These are phyloP conservation scores for Scalopus aquaticus DNA, from an alignment of 2,113 vertebrate genomes.

Conservation along the genomic window DNA sequence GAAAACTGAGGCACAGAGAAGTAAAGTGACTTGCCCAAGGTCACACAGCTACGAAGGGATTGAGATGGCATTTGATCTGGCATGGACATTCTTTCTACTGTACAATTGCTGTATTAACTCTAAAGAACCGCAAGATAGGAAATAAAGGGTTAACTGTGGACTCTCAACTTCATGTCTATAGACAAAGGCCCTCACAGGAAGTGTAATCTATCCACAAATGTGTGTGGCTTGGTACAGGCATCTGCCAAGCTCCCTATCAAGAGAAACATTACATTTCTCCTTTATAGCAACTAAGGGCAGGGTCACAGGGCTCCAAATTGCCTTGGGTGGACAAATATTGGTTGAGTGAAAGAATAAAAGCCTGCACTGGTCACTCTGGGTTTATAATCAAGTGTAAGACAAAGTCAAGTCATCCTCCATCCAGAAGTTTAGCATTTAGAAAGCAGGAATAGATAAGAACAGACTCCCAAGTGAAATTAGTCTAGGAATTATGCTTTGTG, in stretches of 20 bases:
- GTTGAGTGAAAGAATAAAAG: not conserved
- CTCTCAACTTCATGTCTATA: not conserved
- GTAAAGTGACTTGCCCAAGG: not conserved
- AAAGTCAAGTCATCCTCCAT: not conserved
- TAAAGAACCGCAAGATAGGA: not conserved
- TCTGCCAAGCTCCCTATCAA: too few species aligned
- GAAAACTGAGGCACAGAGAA: conserved; percentile 2
- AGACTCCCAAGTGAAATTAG: not conserved
- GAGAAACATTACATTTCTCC: not conserved
- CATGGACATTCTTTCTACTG: not conserved
- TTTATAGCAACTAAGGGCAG: not conserved
- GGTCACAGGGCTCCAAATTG: not conserved
- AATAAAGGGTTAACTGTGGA: not conserved
- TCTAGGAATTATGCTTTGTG: not conserved
- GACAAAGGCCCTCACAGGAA: not conserved
- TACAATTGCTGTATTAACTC: too few species aligned
- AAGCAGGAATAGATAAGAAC: not conserved
- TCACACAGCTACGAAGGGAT: not conserved
- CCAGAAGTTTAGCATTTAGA: not conserved
- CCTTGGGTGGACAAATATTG: too few species aligned
- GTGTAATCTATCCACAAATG: too few species aligned
- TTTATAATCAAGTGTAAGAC: not conserved
- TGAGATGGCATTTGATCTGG: not conserved
- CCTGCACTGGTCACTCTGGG: not conserved
- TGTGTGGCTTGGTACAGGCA: too few species aligned